Evolutionary conservation across 92 coral and sea anemone genomes (phyloP).

Genomic region (Palythoa caribaeorum): DNA sequence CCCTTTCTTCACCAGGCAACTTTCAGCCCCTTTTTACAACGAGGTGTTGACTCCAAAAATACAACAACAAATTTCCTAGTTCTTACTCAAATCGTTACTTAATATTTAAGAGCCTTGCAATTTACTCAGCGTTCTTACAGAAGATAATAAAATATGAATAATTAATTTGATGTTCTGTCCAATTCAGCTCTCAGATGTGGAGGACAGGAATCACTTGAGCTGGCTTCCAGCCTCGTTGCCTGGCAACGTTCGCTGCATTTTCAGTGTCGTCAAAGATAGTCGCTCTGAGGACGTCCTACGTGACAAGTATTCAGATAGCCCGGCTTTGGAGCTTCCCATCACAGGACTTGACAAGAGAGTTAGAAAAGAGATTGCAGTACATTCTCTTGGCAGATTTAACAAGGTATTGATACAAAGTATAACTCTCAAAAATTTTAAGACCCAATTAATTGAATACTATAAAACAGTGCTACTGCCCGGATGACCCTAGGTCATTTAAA

Average conservation of each 20-base stretch:
- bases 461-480: no score
- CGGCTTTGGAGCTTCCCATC: conserved; percentile 59
- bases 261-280: conserved; percentile 74
- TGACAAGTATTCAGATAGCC: conserved; percentile 26
- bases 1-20: no score
- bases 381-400: conserved; percentile 73
- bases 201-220: conserved; percentile 55
- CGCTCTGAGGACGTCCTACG: conserved; percentile 63
- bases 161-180: not conserved
- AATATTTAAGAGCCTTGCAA: no score
- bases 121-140: not conserved
- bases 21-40: no score
- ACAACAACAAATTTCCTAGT: no score
- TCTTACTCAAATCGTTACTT: no score
- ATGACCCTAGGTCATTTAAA: no score
- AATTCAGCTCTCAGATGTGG: conserved; percentile 68
- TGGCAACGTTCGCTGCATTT: conserved; percentile 65
- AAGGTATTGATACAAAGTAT: conserved; percentile 60
- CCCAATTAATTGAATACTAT: no score
- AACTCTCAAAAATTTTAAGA: no score
- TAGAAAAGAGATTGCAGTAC: conserved; percentile 74
- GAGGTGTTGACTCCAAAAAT: no score
- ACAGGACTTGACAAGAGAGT: conserved; percentile 63
- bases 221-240: conserved; percentile 76
- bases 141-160: not conserved